Evolutionary conservation across 2,113 vertebrate species (phyloP), one percentile per base, ranked within the genome.

Genomic region (Muntiacus reevesi): DNA sequence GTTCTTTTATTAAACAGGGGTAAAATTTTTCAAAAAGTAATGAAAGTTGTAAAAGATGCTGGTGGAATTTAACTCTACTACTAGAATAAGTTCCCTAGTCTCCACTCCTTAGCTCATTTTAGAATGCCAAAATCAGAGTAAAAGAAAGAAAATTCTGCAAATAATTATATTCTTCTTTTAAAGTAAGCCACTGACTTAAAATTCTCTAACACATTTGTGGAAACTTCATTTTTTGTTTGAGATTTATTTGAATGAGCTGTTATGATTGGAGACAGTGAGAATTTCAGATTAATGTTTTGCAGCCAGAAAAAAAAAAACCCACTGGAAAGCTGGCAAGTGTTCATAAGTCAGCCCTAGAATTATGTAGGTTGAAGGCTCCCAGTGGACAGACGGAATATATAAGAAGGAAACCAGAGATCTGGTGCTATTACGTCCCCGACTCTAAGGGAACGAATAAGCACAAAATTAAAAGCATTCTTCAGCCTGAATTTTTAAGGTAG

Each of bases 311-410:
- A 97, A 97, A 97, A 95, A 91, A 47, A 7, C 25, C 36, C 96
- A 96, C 95, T 97, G 98, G 97, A 98, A 97, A 97, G 91, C 98
- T 98, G 99, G 97, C 98, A 97, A 98, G 96, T 97, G 10, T 98
- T 98, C 97, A 45, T 93, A 89, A 97, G 98, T 96, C 97, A 98
- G 97, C 81, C 97, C 98, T 98, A 1, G 9, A 98, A 98, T 98
- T 98, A 98, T 98, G 98, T 98, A 98, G 95, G 97, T 98, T 98
- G 96, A 98, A 97, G 91, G 87, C 95, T 99, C 98, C 98, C 98
- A 97, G 98, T 81, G 97, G 98, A 98, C 98, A 97, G 97, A 96
- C 97, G 0, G 87, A 98, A 98, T 98, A 98, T 97, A 97, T 96
- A 98, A 98, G 98, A 96, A 96, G 95, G 96, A 98, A 98, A 96